These are phyloP conservation scores for Polia nebulosa DNA, from an alignment of 2,888 invertebrate genomes.

Conservation along the genomic window DNA sequence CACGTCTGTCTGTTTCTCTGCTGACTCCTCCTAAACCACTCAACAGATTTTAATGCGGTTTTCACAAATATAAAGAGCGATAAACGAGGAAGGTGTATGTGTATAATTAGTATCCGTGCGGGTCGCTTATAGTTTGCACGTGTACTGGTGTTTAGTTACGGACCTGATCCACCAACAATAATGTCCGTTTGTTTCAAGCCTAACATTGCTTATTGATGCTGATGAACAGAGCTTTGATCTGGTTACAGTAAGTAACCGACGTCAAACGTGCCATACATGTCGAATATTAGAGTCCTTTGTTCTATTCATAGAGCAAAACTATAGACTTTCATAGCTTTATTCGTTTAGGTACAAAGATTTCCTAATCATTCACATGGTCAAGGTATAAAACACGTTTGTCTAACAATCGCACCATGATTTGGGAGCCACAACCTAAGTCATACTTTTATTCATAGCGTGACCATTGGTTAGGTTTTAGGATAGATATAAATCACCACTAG, in stretches of 20 bases:
- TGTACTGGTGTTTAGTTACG: too few species aligned
- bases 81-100: too few species aligned
- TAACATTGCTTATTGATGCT: conserved; percentile 34
- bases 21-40: too few species aligned
- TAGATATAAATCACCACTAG: not conserved
- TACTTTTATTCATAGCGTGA: not conserved
- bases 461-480: not conserved
- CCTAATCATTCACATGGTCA: too few species aligned
- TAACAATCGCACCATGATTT: not conserved
- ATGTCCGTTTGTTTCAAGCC: conserved; percentile 22
- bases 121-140: too few species aligned
- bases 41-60: too few species aligned
- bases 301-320: not conserved
- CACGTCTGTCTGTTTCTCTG: too few species aligned
- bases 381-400: not conserved
- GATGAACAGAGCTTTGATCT: conserved; percentile 38
- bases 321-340: not conserved
- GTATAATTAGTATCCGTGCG: too few species aligned
- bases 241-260: conserved; percentile 22
- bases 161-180: not conserved
- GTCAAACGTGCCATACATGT: conserved; percentile 28
- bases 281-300: conserved; percentile 15
- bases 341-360: not conserved
- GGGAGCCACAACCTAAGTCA: not conserved
- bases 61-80: too few species aligned